phyloP scores from a whole-genome alignment of 2,888 invertebrate species.

The Conistra vaccinii region DNA sequence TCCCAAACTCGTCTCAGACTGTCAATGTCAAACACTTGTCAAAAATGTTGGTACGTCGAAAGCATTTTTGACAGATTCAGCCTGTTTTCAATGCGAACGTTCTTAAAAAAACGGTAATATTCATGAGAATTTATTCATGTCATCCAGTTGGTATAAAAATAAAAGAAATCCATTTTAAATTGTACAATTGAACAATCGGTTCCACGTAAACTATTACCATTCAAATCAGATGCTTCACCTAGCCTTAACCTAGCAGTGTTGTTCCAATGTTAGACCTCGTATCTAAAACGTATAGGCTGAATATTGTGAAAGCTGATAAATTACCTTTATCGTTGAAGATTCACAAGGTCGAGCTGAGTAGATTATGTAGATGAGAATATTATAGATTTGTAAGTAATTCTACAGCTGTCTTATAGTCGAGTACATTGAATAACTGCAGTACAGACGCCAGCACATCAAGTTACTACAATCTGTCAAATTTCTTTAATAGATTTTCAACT shows the following conservation, averaged over 20 bases:
- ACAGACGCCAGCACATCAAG: no score
- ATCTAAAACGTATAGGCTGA: not conserved
- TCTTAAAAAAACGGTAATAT: no score
- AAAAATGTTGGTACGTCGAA: no score
- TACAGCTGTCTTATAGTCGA: no score
- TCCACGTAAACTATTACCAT: not conserved
- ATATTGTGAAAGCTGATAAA: slow-evolving; percentile 24
- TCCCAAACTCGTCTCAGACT: no score
- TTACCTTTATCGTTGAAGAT: slow-evolving; percentile 13
- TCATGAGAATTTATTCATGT: no score
- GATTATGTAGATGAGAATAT: not conserved
- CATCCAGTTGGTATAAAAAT: not conserved
- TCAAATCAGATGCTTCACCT: not conserved
- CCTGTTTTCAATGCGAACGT: no score
- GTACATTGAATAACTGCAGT: no score
- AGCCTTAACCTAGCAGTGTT: not conserved
- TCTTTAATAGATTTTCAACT: no score
- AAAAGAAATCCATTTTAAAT: not conserved
- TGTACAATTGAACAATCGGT: not conserved
- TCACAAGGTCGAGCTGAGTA: not conserved
- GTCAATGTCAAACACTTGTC: no score
- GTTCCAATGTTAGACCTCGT: not conserved
- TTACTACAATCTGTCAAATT: no score
- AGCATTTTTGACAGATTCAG: no score
- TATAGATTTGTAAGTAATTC: not conserved